Base-by-base conservation (phyloP, 2,113 vertebrate genomes). In the Takifugu flavidus region DNA sequence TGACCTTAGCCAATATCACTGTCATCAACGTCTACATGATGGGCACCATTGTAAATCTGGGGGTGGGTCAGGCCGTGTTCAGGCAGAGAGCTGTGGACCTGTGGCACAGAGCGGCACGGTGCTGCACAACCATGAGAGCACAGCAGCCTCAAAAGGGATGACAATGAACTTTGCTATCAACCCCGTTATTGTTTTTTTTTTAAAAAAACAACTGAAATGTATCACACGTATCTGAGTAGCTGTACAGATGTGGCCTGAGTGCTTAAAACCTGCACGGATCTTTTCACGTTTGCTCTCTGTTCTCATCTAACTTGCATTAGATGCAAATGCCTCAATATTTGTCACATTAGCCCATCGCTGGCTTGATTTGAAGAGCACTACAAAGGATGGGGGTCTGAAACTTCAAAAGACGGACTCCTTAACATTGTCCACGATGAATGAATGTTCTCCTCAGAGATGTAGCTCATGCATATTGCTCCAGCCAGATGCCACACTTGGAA, bases 31-130 rank as follows among this genome's bases (percentile, higher is more conserved):
- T 83, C 11, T 69, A 66, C 60, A 50, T 72, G 59, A 25, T 4
- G 2, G 57, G 43, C 52, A 64, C 53, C 2, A 53, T 43, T 0
- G 15, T 84, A 12, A 67, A 8, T 15, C 39, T 79, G 49, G 69
- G 70, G 25, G 45, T 5, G 6, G 73, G 67, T 50, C 75, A 81
- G 55, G 12, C 47, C 66, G 60, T 74, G 0, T 81, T 79, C 58
- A 74, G 70, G 31, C 34, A 62, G 29, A 52, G 67, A 58, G 49
- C 34, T 1, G 49, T 31, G 27, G 50, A 60, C 26, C 42, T 79
- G 13, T 78, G 66, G 65, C 51, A 10, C 6, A 78, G 65, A 67
- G 61, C 13, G 4, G 12, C n/a, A 27, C 25, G 43, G 28, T 58
- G 28, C 6, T 65, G 28, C 26, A 76, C 49, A 67, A 44, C 13